Percentiles rank a stretch among this genome's conserved stretches.
These are phyloP conservation scores for Pluvialis apricaria DNA, from an alignment of 2,113 vertebrate genomes.

Conservation along the genomic window DNA sequence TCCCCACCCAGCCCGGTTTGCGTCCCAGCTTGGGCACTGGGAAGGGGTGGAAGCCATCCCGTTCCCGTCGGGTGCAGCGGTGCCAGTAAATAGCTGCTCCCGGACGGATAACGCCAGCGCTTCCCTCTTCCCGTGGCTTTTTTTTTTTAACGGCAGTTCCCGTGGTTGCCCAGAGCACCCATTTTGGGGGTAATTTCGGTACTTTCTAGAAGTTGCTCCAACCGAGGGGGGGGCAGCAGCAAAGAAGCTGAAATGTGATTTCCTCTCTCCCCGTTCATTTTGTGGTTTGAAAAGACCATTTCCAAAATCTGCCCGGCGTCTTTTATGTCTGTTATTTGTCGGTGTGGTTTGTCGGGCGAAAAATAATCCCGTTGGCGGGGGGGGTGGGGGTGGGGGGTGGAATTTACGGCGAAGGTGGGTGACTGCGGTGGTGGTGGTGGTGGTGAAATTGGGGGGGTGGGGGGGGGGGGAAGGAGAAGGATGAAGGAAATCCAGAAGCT, in stretches of 20 bases:
- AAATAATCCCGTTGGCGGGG: neutral
- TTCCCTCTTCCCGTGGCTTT: neutral
- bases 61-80: neutral
- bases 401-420: neutral
- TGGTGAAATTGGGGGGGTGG: too few species aligned
- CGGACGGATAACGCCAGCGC: neutral
- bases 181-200: neutral
- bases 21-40: neutral
- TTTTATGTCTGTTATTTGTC: neutral
- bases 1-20: neutral
- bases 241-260: neutral
- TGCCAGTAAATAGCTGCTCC: neutral
- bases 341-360: neutral
- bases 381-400: too few species aligned
- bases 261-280: slow-evolving; percentile 9
- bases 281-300: slow-evolving; percentile 22
- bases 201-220: neutral
- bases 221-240: fast-evolving
- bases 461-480: neutral
- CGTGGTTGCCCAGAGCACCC: neutral
- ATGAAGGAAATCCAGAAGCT: neutral
- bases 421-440: neutral
- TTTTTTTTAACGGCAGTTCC: neutral
- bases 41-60: neutral
- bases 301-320: neutral